These are phyloP conservation scores for Hyles lineata DNA, from an alignment of 2,888 invertebrate genomes.

Conservation along the genomic window DNA sequence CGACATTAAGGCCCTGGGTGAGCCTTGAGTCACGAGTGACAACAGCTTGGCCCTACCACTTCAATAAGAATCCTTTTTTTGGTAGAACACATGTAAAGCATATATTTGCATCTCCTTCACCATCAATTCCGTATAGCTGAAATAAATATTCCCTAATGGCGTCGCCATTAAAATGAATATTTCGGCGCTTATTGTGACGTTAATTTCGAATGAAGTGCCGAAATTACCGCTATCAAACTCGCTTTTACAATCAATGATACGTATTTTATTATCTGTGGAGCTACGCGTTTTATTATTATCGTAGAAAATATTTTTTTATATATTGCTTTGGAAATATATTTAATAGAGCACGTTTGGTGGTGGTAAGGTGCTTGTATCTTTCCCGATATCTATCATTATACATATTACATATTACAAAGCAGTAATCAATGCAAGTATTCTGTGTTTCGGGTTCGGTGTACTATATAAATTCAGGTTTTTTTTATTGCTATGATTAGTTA, in stretches of 20 bases:
- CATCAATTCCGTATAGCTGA: background rate
- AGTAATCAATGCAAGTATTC: no score
- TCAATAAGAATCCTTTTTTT: no score
- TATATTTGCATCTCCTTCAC: background rate
- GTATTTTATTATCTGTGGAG: background rate
- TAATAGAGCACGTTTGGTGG: no score
- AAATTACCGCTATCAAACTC: conserved; percentile 6
- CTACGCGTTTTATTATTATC: background rate
- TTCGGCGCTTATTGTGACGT: background rate
- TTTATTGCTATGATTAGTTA: no score
- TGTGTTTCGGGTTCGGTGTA: no score
- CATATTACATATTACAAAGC: no score
- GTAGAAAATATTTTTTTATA: background rate
- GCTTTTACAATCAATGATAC: conserved; percentile 6
- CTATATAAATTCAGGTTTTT: no score
- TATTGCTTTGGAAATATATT: background rate
- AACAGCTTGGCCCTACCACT: no score
- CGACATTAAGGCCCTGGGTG: no score
- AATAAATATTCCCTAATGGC: conserved; percentile 6
- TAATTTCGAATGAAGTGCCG: conserved; percentile 3
- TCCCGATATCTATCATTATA: no score
- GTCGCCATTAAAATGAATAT: conserved; percentile 1
- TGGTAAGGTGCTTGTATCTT: no score
- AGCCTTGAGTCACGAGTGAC: no score
- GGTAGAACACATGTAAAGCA: background rate